Percentiles rank a stretch among this genome's conserved stretches.
phyloP scores from a whole-genome alignment of 1,140 invertebrate genomes.

The Heliconius melpomene region DNA sequence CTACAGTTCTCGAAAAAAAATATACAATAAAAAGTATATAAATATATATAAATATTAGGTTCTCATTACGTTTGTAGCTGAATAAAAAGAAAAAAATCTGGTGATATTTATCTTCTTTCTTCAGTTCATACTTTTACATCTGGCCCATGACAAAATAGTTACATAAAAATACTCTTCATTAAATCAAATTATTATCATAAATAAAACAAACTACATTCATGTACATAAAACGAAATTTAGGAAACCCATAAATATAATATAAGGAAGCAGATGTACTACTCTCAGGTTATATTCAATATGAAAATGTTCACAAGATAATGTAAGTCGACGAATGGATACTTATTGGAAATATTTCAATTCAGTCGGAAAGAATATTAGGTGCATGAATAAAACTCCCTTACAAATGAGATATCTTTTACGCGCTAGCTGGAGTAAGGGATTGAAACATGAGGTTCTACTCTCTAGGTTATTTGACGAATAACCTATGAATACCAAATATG shows the following conservation, averaged over 20 bases:
- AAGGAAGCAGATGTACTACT: slow-evolving; percentile 13
- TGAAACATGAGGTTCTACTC: slow-evolving; percentile 44
- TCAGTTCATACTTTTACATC: no score
- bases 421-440: slow-evolving; percentile 54
- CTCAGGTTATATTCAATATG: slow-evolving; percentile 40
- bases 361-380: slow-evolving; percentile 61
- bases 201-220: no score
- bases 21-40: no score
- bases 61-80: no score
- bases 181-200: no score
- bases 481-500: slow-evolving; percentile 29
- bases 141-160: no score
- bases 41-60: no score
- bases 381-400: slow-evolving; percentile 58
- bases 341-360: slow-evolving; percentile 69
- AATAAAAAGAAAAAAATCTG: no score
- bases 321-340: slow-evolving; percentile 50
- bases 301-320: slow-evolving; percentile 49
- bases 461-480: slow-evolving; percentile 31
- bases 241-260: slow-evolving; percentile 11
- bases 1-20: no score
- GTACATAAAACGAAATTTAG: background rate
- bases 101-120: no score
- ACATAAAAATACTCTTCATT: no score
- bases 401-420: slow-evolving; percentile 47